phyloP scores from a whole-genome alignment of 2,113 vertebrate species.

The Siniperca chuatsi region DNA sequence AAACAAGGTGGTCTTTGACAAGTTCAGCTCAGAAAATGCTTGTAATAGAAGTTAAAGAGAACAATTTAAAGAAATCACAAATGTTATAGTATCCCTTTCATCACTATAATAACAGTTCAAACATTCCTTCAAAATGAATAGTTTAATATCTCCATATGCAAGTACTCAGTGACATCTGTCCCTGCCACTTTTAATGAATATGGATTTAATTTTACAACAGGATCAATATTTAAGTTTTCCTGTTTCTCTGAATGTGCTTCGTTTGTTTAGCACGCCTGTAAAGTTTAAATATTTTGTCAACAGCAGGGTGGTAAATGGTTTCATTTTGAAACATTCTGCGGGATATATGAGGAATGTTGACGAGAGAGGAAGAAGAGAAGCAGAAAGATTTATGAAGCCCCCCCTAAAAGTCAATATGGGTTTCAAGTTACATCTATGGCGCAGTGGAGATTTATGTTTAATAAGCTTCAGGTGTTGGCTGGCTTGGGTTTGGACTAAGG shows the following conservation, averaged over 20 bases:
- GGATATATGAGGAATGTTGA: constrained; percentile 70
- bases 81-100: constrained; percentile 1
- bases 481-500: constrained; percentile 46
- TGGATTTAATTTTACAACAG: constrained; percentile 40
- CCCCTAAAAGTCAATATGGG: constrained; percentile 84
- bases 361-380: constrained; percentile 51
- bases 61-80: not conserved
- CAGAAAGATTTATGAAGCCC: constrained; percentile 82
- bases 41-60: not conserved
- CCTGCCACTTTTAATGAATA: constrained; percentile 32
- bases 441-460: constrained; percentile 85
- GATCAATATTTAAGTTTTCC: constrained; percentile 38
- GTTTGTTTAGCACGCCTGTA: constrained; percentile 47
- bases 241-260: not conserved
- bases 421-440: constrained; percentile 81
- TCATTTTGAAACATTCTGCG: constrained; percentile 49
- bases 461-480: constrained; percentile 87
- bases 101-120: constrained; percentile 2
- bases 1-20: too few species aligned
- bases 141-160: constrained; percentile 35
- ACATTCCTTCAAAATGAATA: constrained; percentile 48
- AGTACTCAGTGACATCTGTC: constrained; percentile 24
- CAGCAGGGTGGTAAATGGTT: constrained; percentile 42
- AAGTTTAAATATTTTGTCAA: constrained; percentile 52
- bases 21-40: not conserved